Percentiles rank a stretch among this genome's conserved stretches.
These are phyloP conservation scores for Micrasema longulum DNA, from an alignment of 1,140 invertebrate species.

Conservation along the genomic window DNA sequence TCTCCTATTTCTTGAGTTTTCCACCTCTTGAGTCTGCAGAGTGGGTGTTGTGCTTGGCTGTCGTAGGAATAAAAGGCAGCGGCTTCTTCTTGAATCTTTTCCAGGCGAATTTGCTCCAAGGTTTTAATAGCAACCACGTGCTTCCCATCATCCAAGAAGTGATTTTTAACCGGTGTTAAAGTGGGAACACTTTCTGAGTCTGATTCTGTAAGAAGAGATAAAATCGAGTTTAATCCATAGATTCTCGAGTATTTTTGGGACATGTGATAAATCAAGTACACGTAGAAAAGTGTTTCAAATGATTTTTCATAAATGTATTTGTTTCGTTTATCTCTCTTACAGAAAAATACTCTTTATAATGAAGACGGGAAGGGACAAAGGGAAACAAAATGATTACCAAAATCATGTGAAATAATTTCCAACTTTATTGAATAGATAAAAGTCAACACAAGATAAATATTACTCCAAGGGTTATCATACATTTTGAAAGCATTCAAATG, in stretches of 20 bases:
- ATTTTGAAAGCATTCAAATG: constrained; percentile 22
- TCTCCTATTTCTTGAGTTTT: constrained; percentile 10
- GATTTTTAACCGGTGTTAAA: constrained; percentile 48
- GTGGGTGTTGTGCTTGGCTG: background rate
- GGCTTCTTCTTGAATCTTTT: constrained; percentile 48
- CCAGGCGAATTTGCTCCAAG: constrained; percentile 49
- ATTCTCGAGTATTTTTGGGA: no score
- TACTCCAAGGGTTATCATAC: constrained; percentile 14
- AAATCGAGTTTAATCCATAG: constrained; percentile 20
- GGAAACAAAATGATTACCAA: constrained; percentile 51
- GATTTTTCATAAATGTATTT: constrained; percentile 40
- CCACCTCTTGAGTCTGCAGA: constrained; percentile 16
- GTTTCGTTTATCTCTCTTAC: constrained; percentile 15
- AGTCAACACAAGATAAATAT: constrained; percentile 32
- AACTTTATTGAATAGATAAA: constrained; percentile 44
- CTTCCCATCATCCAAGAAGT: constrained; percentile 46
- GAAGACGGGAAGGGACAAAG: constrained; percentile 9
- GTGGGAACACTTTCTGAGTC: constrained; percentile 51
- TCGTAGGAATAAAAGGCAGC: constrained; percentile 50
- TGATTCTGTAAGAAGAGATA: constrained; percentile 53
- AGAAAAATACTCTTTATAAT: constrained; percentile 27
- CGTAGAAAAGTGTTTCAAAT: constrained; percentile 40
- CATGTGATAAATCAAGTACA: background rate
- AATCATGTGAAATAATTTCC: constrained; percentile 55
- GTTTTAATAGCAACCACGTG: constrained; percentile 43